Evolutionary conservation across 1,140 invertebrate species (phyloP), one percentile per base, ranked within the genome.

Genomic region (Panagrolaimus sp.): DNA sequence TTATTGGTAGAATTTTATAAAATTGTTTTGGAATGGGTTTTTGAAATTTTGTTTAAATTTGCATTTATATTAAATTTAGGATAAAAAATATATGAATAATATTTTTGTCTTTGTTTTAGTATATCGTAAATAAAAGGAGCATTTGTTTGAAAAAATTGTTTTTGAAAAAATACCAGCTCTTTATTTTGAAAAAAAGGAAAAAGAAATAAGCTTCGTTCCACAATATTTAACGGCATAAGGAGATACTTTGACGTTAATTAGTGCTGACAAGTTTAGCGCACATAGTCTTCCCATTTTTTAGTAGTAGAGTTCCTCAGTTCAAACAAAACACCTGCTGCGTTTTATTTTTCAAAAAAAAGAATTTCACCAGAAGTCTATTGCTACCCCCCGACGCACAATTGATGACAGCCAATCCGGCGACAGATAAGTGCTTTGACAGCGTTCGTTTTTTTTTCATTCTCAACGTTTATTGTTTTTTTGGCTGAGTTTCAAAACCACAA

Each of bases 171-270:
- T 38, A n/a, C n/a, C n/a, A 38, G 32, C 32, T 38, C 32, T 38
- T 38, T 38, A 38, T 38, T 38, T 38, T 38, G 2, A 38, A 38
- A 38, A 38, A 38, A 38, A 38, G 7, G 32, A 38, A n/a, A n/a
- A n/a, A n/a, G n/a, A n/a, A n/a, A n/a, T n/a, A n/a, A 58, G 52
- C 52, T 28, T 58, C 52, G 52, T 58, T 58, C 52, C 52, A 58
- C 52, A 21, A 28, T 58, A 28, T 21, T 58, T 26, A 58, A 58
- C 52, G 52, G 28, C 52, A 58, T 28, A 28, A 58, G 17, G 28
- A 21, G 21, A 28, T 21, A 58, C 28, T 58, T 58, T 58, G 52
- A 58, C 52, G 52, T 12, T 58, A 58, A 58, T 21, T 28, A 28
- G 28, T 58, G 12, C 52, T 58, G 52, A 58, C 52, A 58, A 58